phyloP scores from a whole-genome alignment of 2,797 vertebrate genomes.

The Lacerta viridis region DNA sequence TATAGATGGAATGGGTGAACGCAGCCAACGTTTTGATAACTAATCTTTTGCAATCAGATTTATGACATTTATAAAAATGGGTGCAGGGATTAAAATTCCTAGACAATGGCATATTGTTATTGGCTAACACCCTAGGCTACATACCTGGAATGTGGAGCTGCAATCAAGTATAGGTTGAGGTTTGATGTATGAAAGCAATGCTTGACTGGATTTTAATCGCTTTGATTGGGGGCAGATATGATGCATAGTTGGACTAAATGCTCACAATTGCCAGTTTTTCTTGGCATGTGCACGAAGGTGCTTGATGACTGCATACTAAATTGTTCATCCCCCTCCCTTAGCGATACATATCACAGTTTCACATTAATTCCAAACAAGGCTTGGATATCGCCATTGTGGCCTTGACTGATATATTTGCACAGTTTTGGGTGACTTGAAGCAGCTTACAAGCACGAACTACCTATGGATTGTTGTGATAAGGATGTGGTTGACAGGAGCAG shows the following conservation, averaged over 20 bases:
- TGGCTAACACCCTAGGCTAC: constrained; percentile 71
- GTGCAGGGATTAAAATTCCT: constrained; percentile 72
- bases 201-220: constrained; percentile 76
- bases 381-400: constrained; percentile 52
- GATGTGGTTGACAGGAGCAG: not conserved
- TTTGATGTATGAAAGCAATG: constrained; percentile 73
- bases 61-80: constrained; percentile 75
- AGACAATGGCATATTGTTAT: constrained; percentile 75
- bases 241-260: constrained; percentile 78
- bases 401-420: constrained; percentile 34
- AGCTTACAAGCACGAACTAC: not conserved
- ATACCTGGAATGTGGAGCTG: constrained; percentile 70
- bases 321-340: constrained; percentile 68
- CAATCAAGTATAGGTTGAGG: constrained; percentile 74
- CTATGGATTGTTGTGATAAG: not conserved
- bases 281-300: constrained; percentile 71
- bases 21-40: constrained; percentile 69
- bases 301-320: constrained; percentile 73
- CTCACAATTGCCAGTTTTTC: constrained; percentile 80
- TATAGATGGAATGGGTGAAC: constrained; percentile 66
- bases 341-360: constrained; percentile 66
- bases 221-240: constrained; percentile 76
- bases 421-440: not conserved
- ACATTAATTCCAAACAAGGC: constrained; percentile 61
- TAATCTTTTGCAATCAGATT: constrained; percentile 73